These are phyloP conservation scores for Julus scanicus DNA, from an alignment of 2,888 invertebrate genomes.

Conservation along the genomic window DNA sequence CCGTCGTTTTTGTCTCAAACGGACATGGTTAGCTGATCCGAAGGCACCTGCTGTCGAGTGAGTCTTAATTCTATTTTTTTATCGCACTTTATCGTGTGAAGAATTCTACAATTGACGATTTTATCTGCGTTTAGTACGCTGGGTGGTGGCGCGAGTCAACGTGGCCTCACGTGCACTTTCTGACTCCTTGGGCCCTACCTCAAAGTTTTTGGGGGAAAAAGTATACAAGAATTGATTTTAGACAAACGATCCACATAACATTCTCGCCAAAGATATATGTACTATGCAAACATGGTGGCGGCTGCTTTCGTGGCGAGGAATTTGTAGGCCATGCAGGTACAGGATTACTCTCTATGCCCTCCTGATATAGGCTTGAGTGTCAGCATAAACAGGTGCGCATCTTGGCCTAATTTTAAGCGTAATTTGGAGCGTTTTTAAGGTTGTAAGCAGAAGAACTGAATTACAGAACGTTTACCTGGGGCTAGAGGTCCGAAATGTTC, in stretches of 20 bases:
- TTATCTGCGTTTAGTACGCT: not conserved
- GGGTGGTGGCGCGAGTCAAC: not conserved
- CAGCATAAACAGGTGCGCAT: not conserved
- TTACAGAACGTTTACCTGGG: not conserved
- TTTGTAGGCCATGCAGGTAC: no score
- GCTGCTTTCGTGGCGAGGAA: not conserved
- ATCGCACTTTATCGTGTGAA: not conserved
- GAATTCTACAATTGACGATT: not conserved
- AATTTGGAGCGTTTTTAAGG: not conserved
- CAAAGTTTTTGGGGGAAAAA: not conserved
- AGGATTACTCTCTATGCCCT: not conserved
- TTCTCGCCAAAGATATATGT: not conserved
- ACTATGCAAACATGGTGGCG: not conserved
- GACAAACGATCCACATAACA: not conserved
- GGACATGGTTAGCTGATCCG: slow-evolving; percentile 23
- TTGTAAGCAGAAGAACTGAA: no score
- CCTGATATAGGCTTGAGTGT: not conserved
- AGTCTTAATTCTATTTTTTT: not conserved
- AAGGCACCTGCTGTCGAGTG: not conserved
- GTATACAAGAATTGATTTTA: not conserved
- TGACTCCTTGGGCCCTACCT: not conserved
- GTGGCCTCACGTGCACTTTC: not conserved
- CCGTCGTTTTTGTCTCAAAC: not conserved
- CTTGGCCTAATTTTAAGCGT: slow-evolving; percentile 1
- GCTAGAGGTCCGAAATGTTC: not conserved